Conservation (phyloP, 1,140 invertebrate species). For the Zaprionus inermis region DNA sequence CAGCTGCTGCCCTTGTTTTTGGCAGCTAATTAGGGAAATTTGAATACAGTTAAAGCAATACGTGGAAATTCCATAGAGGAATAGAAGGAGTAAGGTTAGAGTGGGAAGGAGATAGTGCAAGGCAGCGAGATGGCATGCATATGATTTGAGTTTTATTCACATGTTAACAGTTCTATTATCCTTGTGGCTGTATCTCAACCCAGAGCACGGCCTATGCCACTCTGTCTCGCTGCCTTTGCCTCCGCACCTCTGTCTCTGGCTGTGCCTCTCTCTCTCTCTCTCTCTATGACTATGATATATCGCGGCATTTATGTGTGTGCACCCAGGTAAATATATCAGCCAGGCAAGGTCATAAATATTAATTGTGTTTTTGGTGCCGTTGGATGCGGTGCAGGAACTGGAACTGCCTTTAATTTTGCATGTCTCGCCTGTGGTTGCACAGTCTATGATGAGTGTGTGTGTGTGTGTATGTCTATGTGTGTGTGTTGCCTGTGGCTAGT, state of each 20-base stretch:
- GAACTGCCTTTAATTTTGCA: conserved; percentile 54
- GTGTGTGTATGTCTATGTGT: conserved; percentile 36
- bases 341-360: conserved; percentile 81
- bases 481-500: conserved; percentile 57
- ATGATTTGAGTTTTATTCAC: conserved; percentile 76
- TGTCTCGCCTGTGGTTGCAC: conserved; percentile 43
- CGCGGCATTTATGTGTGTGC: conserved; percentile 78
- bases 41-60: conserved; percentile 63
- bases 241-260: neutral
- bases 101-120: neutral
- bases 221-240: too few species aligned
- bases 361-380: conserved; percentile 68
- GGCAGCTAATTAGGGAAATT: conserved; percentile 78
- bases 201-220: too few species aligned
- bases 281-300: conserved; percentile 67
- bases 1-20: conserved; percentile 39
- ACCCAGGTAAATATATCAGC: conserved; percentile 80
- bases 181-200: conserved; percentile 65
- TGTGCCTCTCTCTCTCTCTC: neutral
- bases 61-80: neutral
- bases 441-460: too few species aligned
- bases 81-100: neutral
- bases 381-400: conserved; percentile 43
- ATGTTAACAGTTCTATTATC: conserved; percentile 83
- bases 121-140: conserved; percentile 44